Evolutionary conservation across 1,140 invertebrate genomes (phyloP).

Genomic region (Uloborus diversus): DNA sequence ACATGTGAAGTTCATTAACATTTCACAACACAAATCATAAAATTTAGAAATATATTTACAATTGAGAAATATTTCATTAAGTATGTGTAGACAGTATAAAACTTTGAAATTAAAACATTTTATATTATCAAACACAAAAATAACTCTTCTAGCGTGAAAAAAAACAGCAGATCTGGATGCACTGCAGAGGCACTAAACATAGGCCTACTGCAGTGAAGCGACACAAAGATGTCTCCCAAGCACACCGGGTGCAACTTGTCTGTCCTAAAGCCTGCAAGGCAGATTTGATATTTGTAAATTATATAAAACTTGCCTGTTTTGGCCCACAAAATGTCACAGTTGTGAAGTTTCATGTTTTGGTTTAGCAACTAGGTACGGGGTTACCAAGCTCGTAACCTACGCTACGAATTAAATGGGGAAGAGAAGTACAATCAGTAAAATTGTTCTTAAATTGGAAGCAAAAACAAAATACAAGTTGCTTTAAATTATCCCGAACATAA

Average conservation of each 20-base stretch:
- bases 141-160: no score
- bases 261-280: conserved; percentile 56
- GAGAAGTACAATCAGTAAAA: conserved; percentile 65
- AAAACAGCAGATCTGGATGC: background rate
- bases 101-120: no score
- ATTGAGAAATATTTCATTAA: no score
- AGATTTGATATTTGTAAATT: conserved; percentile 45
- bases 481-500: conserved; percentile 17
- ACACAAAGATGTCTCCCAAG: background rate
- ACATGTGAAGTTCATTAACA: no score
- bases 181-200: background rate
- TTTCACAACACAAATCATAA: no score
- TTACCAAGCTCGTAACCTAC: conserved; percentile 65
- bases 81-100: no score
- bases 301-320: conserved; percentile 58
- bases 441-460: conserved; percentile 56
- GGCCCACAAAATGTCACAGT: conserved; percentile 58
- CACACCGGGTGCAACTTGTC: conserved; percentile 35
- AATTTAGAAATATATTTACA: no score
- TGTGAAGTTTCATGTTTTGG: conserved; percentile 56
- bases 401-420: conserved; percentile 69
- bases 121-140: no score
- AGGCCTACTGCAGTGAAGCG: background rate
- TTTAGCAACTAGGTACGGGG: conserved; percentile 57
- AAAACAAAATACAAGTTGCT: conserved; percentile 45